Conservation (phyloP, 2,113 vertebrate species). For the Brachionichthys hirsutus region DNA sequence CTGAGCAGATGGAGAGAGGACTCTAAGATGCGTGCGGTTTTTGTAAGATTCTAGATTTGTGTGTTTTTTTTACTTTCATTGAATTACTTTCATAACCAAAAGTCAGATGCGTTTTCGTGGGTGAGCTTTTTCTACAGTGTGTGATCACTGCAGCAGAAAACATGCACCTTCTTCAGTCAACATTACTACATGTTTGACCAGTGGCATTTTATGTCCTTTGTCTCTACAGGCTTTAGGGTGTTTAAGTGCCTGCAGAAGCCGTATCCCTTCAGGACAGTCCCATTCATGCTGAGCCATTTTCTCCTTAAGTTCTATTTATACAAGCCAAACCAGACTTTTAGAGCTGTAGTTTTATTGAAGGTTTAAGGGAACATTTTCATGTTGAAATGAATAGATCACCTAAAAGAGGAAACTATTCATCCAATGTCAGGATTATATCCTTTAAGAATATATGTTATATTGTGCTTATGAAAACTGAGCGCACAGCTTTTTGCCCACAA, state of each 20-base stretch:
- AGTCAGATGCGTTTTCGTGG: slow-evolving; percentile 33
- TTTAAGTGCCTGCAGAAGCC: slow-evolving; percentile 58
- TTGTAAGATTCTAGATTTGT: slow-evolving; percentile 42
- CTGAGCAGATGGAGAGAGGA: slow-evolving; percentile 71
- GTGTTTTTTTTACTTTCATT: slow-evolving; percentile 34
- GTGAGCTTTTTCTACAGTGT: slow-evolving; percentile 27
- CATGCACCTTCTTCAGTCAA: neutral
- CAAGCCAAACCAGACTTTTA: slow-evolving; percentile 25
- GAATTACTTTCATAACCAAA: slow-evolving; percentile 55
- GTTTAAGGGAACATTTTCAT: no score
- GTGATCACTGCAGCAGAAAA: slow-evolving; percentile 28
- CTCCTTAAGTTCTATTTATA: slow-evolving; percentile 8
- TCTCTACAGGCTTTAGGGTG: slow-evolving; percentile 28
- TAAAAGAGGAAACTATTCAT: neutral
- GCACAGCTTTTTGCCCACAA: slow-evolving; percentile 1
- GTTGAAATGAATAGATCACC: neutral
- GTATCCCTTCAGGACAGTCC: slow-evolving; percentile 27
- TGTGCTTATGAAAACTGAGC: neutral
- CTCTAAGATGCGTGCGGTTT: slow-evolving; percentile 43
- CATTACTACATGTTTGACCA: slow-evolving; percentile 31
- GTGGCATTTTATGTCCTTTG: slow-evolving; percentile 11
- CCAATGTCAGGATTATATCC: neutral
- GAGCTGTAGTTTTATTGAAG: neutral
- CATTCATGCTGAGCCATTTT: slow-evolving; percentile 23
- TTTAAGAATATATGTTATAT: neutral